phyloP scores from a whole-genome alignment of 2,888 invertebrate genomes.

The Cataglyphis rosenhaueri region DNA sequence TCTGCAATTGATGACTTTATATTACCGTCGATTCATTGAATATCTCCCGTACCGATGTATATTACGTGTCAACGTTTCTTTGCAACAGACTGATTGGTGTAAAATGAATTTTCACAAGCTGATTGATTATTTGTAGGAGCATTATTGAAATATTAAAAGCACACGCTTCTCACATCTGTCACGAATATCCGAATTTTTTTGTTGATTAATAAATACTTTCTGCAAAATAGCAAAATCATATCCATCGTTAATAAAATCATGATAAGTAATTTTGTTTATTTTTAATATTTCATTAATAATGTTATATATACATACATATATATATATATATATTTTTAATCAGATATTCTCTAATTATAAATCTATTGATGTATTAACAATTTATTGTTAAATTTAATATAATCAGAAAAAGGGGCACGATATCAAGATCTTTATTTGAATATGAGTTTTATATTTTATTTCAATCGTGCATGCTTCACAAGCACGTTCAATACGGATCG shows the following conservation, averaged over 20 bases:
- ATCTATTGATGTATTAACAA: background rate
- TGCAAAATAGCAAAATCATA: background rate
- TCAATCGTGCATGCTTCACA: background rate
- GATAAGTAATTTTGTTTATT: background rate
- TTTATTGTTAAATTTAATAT: background rate
- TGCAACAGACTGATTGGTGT: background rate
- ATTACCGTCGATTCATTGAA: constrained; percentile 57
- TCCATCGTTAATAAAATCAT: no score
- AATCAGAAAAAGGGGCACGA: background rate
- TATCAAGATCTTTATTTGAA: background rate
- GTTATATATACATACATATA: background rate
- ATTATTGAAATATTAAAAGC: background rate
- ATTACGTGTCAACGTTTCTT: constrained; percentile 40
- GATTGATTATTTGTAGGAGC: background rate
- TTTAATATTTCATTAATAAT: background rate
- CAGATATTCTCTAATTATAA: background rate
- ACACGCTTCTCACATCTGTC: no score
- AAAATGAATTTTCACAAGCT: constrained; percentile 1
- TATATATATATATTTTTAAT: background rate
- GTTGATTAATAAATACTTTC: background rate
- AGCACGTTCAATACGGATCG: background rate
- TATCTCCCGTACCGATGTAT: constrained; percentile 43
- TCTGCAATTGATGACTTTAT: constrained; percentile 63
- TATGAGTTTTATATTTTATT: background rate
- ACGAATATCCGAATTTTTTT: background rate